Evolutionary conservation across 2,113 vertebrate species (phyloP).

Genomic region (Triplophysa siluroides): DNA sequence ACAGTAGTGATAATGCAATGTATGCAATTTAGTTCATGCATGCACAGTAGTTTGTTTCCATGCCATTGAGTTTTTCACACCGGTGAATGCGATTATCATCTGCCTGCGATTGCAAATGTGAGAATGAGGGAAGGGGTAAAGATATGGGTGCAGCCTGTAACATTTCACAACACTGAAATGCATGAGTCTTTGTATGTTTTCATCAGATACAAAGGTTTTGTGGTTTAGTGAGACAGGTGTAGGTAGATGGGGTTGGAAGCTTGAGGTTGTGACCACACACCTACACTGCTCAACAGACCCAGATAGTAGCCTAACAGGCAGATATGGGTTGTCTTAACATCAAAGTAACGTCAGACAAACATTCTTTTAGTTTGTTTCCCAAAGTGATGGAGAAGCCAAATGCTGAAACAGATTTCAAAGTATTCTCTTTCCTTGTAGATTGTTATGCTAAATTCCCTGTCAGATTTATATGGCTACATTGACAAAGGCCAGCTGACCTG

Average conservation of each 20-base stretch:
- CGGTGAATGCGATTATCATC: neutral
- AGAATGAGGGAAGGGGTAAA: too few species aligned
- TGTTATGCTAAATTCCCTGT: conserved; percentile 90
- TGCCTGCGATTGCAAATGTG: neutral
- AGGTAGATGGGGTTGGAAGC: neutral
- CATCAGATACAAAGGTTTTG: too few species aligned
- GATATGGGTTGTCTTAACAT: neutral
- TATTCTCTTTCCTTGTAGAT: conserved; percentile 74
- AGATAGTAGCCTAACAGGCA: neutral
- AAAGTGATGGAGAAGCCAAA: neutral
- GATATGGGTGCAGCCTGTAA: too few species aligned
- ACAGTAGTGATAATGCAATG: neutral
- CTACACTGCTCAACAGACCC: neutral
- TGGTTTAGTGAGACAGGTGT: too few species aligned
- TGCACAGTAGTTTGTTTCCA: neutral
- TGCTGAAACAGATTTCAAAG: neutral
- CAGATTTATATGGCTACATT: conserved; percentile 90
- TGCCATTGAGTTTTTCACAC: neutral
- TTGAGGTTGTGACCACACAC: neutral
- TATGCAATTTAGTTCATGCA: neutral
- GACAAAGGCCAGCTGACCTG: conserved; percentile 89
- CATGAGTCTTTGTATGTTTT: too few species aligned
- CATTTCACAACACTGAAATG: too few species aligned
- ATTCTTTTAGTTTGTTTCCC: neutral
- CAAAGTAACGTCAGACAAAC: neutral